These are phyloP conservation scores for Melieria crassipennis DNA, from an alignment of 2,888 invertebrate species.

Conservation along the genomic window DNA sequence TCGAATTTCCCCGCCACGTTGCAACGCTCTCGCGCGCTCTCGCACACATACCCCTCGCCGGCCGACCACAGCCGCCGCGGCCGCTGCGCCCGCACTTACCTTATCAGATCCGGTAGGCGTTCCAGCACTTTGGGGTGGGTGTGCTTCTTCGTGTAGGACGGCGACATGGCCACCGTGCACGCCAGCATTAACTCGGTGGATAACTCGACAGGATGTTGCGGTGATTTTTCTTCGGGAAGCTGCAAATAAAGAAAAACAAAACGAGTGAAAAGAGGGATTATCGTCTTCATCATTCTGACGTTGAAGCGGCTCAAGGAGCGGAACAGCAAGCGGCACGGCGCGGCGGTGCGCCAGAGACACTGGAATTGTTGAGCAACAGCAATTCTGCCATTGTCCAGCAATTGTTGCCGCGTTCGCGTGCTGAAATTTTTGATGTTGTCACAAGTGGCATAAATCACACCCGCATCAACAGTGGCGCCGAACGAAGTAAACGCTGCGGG, in stretches of 20 bases:
- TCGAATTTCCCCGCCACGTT: constrained; percentile 5
- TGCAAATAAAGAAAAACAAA: constrained; percentile 48
- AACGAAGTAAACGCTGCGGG: too few relatives aligned
- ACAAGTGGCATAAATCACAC: constrained; percentile 37
- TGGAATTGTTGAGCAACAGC: too few relatives aligned
- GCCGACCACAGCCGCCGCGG: too few relatives aligned
- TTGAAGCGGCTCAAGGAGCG: constrained; percentile 1
- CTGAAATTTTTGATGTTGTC: constrained; percentile 32
- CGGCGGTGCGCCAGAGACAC: constrained; percentile 29
- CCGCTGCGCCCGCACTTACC: constrained; percentile 57
- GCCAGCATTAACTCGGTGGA: constrained; percentile 67
- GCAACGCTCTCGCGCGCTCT: not conserved
- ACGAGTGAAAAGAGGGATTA: constrained; percentile 29
- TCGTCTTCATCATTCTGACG: constrained; percentile 24
- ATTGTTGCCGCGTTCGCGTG: constrained; percentile 36
- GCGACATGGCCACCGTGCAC: constrained; percentile 65
- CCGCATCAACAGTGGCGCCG: constrained; percentile 24
- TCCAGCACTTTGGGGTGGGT: constrained; percentile 66
- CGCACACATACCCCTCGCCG: not conserved
- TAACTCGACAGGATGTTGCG: constrained; percentile 66
- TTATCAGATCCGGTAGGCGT: constrained; percentile 67
- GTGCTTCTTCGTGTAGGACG: constrained; percentile 64
- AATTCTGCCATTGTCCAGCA: not conserved
- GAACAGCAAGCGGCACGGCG: not conserved
- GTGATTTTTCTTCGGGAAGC: constrained; percentile 66